phyloP scores from a whole-genome alignment of 2,113 vertebrate species.

The Lethenteron reissneri region DNA sequence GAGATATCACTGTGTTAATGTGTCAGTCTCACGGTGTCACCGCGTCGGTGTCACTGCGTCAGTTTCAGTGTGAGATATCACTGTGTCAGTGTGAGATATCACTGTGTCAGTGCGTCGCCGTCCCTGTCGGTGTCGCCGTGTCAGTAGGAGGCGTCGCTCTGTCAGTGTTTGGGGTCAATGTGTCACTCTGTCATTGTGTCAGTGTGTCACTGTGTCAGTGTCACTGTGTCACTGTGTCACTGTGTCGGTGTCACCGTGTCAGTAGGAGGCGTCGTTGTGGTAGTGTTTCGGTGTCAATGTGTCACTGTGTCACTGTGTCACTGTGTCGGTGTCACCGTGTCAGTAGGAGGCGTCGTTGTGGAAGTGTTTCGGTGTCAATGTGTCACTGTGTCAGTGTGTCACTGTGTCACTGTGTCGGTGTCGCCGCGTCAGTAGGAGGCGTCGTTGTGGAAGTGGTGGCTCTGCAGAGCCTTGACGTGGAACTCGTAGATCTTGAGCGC shows the following conservation, averaged over 20 bases:
- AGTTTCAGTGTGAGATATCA: slow-evolving; percentile 40
- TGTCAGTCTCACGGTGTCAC: too few relatives aligned
- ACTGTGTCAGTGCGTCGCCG: too few relatives aligned
- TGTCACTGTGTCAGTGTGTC: too few relatives aligned
- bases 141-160: slow-evolving; percentile 56
- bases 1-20: too few relatives aligned
- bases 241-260: slow-evolving; percentile 2
- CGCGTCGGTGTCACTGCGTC: too few relatives aligned
- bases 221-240: slow-evolving; percentile 27
- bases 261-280: slow-evolving; percentile 63
- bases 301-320: too few relatives aligned
- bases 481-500: slow-evolving; percentile 98
- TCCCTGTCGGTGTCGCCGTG: not conserved
- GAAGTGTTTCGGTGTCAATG: slow-evolving; percentile 26
- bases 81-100: slow-evolving; percentile 50
- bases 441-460: slow-evolving; percentile 72
- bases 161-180: slow-evolving; percentile 40
- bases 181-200: too few relatives aligned
- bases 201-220: slow-evolving; percentile 79
- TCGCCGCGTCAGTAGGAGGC: slow-evolving; percentile 34
- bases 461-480: slow-evolving; percentile 87
- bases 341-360: slow-evolving; percentile 64
- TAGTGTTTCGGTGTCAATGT: slow-evolving; percentile 33
- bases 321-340: not conserved
- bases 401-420: too few relatives aligned